Base-by-base conservation (phyloP, 2,113 vertebrate genomes). In the Ctenomys sociabilis region DNA sequence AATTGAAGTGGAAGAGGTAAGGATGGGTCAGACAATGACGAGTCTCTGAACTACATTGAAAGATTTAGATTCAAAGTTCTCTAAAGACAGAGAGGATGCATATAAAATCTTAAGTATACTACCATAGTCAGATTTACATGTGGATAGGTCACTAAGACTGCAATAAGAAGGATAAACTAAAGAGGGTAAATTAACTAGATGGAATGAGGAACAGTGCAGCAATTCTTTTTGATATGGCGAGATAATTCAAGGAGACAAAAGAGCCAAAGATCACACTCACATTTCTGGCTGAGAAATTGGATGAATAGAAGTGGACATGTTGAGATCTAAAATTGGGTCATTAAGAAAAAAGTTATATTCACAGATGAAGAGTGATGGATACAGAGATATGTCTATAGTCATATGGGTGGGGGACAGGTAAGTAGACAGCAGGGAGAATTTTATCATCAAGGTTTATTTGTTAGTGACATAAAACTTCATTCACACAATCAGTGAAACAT, bases 381-480 rank as follows among this genome's bases (percentile, higher is more conserved):
- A 16, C 52, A 37, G 32, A 72, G 30, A 10, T 77, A 57, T 5
- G 4, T 30, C 43, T 82, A n/a, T 24, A 14, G 19, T 81, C 22
- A 70, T 22, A 61, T 26, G 22, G 26, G 4, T 72, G 12, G 57
- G 14, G 28, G 10, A 63, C 32, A 26, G 30, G 14, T 35, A 68
- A 11, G 14, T 40, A 3, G 35, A 35, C 1, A 5, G 11, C 11
- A 80, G 13, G n/a, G 1, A 57, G 30, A 24, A 66, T 83, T 75
- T 52, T 35, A 37, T 92, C 30, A 90, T 77, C 19, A 92, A 80
- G 87, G 63, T 63, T 30, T 4, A 40, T 73, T 81, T 81, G 49
- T 30, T 88, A 91, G 84, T 68, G 24, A 91, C 9, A 73, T 66
- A 75, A 90, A 87, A 72, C 16, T 49, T 88, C 22, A 93, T 32